Evolutionary conservation across 1,140 invertebrate species (phyloP), one percentile per base, ranked within the genome.

Genomic region (Brachionus koreanus): DNA sequence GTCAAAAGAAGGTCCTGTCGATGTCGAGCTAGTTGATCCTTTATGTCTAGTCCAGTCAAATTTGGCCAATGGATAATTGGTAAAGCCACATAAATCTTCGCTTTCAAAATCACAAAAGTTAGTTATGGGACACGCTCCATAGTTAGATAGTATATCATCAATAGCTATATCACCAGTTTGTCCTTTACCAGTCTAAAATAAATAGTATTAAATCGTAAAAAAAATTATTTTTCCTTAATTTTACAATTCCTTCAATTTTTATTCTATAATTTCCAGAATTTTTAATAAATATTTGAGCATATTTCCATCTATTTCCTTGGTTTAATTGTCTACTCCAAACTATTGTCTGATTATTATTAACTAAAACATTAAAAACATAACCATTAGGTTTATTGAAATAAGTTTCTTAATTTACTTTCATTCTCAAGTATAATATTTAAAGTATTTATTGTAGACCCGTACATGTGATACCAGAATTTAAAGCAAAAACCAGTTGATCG

Each of bases 41-140:
- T 52, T 81, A 12, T 84, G 57, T 46, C 85, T 61, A 12, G 83
- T 85, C 87, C 87, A 88, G 84, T 88, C 85, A 85, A 87, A 88
- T 19, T 85, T 65, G 82, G 86, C 87, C 3, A 82, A 84, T 57
- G 83, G 84, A 83, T 86, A 85, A 65, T 87, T 86, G 13, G 83
- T 85, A 86, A 86, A 87, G 1, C 85, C 84, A 63, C 84, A 85
- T 9, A 83, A 19, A 63, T 74, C 83, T 10, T 65, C 37, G 2
- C 13, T 43, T 69, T 82, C 79, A 67, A 82, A 82, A 43, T 82
- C 79, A 61, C 79, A 82, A 43, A 42, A 65, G 29, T 65, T 25
- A 4, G 35, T 10, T 1, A 25, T 43, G 0, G 79, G 79, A 82
- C 79, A 82, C 3, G 39, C 5, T 13, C 79, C 79, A 16, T 23